Percentiles rank a stretch among this genome's conserved stretches.
Conservation (phyloP, 2,797 vertebrate genomes). For the Atherinosoma microstoma region DNA sequence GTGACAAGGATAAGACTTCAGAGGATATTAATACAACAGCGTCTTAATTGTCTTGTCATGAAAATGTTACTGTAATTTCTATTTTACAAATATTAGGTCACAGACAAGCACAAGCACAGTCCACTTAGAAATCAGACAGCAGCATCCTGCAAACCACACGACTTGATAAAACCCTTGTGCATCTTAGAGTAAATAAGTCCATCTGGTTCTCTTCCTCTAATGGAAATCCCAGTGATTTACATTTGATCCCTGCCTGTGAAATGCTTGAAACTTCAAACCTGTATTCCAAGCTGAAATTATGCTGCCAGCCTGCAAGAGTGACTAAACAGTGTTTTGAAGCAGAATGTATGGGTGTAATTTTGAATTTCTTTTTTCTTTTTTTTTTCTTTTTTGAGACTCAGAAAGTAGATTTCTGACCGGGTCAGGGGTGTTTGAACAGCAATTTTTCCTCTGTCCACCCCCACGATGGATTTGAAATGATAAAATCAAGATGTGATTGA, state of each 20-base stretch:
- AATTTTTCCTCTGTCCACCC: not conserved
- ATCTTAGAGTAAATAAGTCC: slow-evolving; percentile 15
- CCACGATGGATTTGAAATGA: not conserved
- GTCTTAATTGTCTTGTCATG: slow-evolving; percentile 1
- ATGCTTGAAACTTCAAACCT: not conserved
- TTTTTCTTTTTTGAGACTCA: too few species aligned
- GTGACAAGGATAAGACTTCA: slow-evolving; percentile 1
- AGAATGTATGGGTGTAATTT: not conserved
- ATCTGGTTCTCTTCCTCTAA: slow-evolving; percentile 19
- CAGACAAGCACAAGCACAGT: not conserved
- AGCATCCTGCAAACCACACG: not conserved
- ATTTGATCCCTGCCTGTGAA: not conserved
- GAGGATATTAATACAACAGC: not conserved
- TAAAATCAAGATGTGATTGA: not conserved
- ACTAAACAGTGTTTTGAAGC: not conserved
- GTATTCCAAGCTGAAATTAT: slow-evolving; percentile 19
- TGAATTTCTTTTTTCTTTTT: not conserved
- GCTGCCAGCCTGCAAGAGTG: not conserved
- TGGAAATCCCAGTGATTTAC: slow-evolving; percentile 25
- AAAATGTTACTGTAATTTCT: not conserved
- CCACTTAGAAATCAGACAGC: not conserved
- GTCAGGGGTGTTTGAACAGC: not conserved
- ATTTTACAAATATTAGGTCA: not conserved
- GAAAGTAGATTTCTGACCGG: not conserved
- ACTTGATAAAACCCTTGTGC: not conserved